These are phyloP conservation scores for Muscicapa comitata DNA, from an alignment of 2,797 vertebrate genomes.

Conservation along the genomic window DNA sequence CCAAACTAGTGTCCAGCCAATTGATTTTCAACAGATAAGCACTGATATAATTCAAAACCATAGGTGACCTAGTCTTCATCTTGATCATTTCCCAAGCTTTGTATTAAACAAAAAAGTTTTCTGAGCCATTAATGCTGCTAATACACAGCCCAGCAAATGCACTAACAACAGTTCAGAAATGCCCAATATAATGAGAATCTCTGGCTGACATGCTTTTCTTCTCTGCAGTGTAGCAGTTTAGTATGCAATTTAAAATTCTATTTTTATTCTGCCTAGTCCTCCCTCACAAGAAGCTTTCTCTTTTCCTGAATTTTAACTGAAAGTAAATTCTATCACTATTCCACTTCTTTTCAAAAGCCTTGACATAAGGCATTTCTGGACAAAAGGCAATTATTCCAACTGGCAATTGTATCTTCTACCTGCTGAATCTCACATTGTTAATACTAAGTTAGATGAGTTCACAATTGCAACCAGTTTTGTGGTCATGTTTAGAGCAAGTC, in stretches of 20 bases:
- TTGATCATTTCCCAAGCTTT: not conserved
- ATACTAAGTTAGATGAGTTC: not conserved
- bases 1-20: not conserved
- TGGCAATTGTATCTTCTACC: not conserved
- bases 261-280: not conserved
- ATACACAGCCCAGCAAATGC: not conserved
- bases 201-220: not conserved
- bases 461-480: not conserved
- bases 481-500: not conserved
- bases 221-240: not conserved
- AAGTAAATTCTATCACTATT: not conserved
- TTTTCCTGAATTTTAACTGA: not conserved
- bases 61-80: not conserved
- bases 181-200: not conserved
- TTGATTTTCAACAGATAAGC: not conserved
- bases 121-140: not conserved
- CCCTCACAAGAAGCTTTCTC: not conserved
- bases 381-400: not conserved
- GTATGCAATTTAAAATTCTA: not conserved
- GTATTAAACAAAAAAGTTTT: not conserved
- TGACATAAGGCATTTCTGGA: not conserved
- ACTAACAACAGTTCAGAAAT: not conserved
- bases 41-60: not conserved
- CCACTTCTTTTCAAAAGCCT: not conserved
- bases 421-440: not conserved